Percentiles rank a stretch among this genome's conserved stretches.
Conservation (phyloP, 2,113 vertebrate genomes). For the Lasiurus borealis region DNA sequence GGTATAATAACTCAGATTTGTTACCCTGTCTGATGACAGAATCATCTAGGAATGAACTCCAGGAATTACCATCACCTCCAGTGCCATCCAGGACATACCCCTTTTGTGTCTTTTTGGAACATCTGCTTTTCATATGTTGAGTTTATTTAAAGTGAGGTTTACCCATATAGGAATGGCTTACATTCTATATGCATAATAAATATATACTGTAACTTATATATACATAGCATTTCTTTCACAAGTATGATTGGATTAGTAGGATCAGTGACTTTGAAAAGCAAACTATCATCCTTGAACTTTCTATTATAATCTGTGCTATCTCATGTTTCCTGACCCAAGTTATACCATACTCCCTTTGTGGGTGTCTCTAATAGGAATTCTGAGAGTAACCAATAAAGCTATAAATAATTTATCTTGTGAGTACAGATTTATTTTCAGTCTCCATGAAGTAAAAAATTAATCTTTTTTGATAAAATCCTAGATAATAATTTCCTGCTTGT, state of each 20-base stretch:
- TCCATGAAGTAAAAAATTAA: slow-evolving; percentile 62
- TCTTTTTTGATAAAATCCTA: slow-evolving; percentile 39
- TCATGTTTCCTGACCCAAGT: slow-evolving; percentile 40
- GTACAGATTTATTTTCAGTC: neutral
- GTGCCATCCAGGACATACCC: slow-evolving; percentile 1
- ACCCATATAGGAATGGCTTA: neutral
- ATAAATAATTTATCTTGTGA: slow-evolving; percentile 2
- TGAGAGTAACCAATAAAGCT: slow-evolving; percentile 1
- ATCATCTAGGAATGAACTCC: slow-evolving; percentile 31
- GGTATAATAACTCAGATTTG: slow-evolving; percentile 1
- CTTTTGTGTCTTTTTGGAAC: slow-evolving; percentile 47
- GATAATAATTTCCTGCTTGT: slow-evolving; percentile 50
- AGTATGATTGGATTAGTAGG: slow-evolving; percentile 17
- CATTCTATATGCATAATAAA: neutral
- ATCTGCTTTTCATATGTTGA: slow-evolving; percentile 38
- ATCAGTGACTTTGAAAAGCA: slow-evolving; percentile 32
- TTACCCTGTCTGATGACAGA: slow-evolving; percentile 43
- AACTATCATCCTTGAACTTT: neutral
- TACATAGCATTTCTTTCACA: neutral
- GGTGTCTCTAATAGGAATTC: neutral
- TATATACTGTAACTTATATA: neutral
- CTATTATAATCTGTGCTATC: neutral
- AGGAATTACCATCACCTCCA: slow-evolving; percentile 29
- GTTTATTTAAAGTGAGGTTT: slow-evolving; percentile 37
- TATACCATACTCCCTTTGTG: neutral